These are phyloP conservation scores for Bufo bufo DNA, from an alignment of 2,113 vertebrate genomes.

Conservation along the genomic window DNA sequence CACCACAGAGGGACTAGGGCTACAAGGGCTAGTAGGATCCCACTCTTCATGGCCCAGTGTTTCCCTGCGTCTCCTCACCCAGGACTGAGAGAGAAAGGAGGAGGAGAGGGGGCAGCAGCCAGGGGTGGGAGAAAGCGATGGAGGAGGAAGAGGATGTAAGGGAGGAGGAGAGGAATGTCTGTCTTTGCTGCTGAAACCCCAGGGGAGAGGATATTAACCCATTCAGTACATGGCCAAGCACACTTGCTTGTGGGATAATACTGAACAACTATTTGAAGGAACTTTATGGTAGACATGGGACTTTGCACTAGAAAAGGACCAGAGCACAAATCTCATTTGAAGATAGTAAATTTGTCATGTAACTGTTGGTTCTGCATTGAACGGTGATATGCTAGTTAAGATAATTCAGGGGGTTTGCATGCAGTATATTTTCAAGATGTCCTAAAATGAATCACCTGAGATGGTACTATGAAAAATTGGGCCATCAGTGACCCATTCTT, in stretches of 20 bases:
- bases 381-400: too few relatives aligned
- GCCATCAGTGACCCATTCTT: too few relatives aligned
- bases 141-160: constrained; percentile 43
- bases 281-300: not conserved
- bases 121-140: constrained; percentile 43
- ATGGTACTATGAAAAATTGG: too few relatives aligned
- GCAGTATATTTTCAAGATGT: too few relatives aligned
- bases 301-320: not conserved
- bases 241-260: not conserved
- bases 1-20: constrained; percentile 37
- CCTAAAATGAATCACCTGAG: too few relatives aligned
- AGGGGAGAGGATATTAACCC: constrained; percentile 43
- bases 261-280: not conserved
- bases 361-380: not conserved
- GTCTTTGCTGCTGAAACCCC: constrained; percentile 14
- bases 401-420: too few relatives aligned
- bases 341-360: not conserved
- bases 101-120: constrained; percentile 19
- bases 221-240: constrained; percentile 2
- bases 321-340: not conserved
- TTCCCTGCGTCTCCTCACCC: constrained; percentile 29
- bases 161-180: constrained; percentile 40
- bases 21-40: constrained; percentile 43
- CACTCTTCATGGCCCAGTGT: constrained; percentile 50
- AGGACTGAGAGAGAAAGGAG: constrained; percentile 38